Base-by-base conservation (phyloP, 2,113 vertebrate genomes). In the Tinamus guttatus region DNA sequence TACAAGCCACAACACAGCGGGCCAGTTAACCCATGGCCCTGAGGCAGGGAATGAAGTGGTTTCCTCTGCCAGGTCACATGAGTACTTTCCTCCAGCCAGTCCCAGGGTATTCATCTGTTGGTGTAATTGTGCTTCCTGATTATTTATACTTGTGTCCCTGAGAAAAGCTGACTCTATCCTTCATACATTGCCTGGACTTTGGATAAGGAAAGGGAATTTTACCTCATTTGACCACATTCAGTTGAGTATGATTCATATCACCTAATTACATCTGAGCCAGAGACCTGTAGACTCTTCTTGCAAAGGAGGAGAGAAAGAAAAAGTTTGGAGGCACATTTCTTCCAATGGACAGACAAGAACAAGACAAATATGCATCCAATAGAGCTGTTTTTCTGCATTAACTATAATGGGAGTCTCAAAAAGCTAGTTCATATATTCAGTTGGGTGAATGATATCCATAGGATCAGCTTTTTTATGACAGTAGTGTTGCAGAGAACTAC, bases 1-100 rank as follows among this genome's bases (percentile, higher is more conserved):
- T 76, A 75, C 0, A 3, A 93, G 68, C 40, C 64, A 59, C 64
- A 70, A 54, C 49, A 75, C 0, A 7, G 67, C 59, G 74, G 75
- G 36, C 43, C 38, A 82, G 0, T 54, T 20, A 7, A n/a, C 11
- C 9, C 1, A 0, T 10, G 56, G 54, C 64, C 83, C 24, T 51
- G 41, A 40, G 73, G 59, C 59, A 60, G 49, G n/a, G 52, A 82
- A 76, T 12, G 13, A 41, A 85, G 27, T 5, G 9, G 5, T 65
- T 38, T 58, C n/a, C 34, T 36, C 27, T 40, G 11, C 5, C 18
- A 1, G 64, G 60, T 9, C 60, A 32, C 70, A 56, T n/a, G 59
- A 80, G 19, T 21, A 22, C 54, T 88, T 40, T 30, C 16, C n/a
- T 71, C 63, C 54, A 71, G 13, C 41, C 65, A 38, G n/a, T 1